A percentile compares a stretch with the other conserved stretches of the same genome.
These are phyloP conservation scores for Andrena chrysosceles DNA, from an alignment of 2,888 invertebrate genomes.

Conservation along the genomic window DNA sequence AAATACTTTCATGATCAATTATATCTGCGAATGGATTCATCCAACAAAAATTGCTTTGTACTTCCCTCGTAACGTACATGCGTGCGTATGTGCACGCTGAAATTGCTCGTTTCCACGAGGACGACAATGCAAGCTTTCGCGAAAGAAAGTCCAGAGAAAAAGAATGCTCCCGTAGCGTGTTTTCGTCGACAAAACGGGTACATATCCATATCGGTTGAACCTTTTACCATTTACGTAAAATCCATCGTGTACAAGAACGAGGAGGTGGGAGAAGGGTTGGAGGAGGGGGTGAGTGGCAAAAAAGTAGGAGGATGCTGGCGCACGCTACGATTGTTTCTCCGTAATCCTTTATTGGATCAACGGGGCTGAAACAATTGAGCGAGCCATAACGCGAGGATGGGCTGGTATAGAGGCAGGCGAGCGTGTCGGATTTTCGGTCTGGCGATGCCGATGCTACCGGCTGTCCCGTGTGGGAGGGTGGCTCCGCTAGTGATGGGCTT, in stretches of 20 bases:
- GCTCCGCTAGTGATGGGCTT: not conserved
- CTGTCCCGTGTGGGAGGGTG: constrained; percentile 38
- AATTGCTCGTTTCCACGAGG: too few relatives aligned
- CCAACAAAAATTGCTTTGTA: too few relatives aligned
- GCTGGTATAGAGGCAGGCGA: constrained; percentile 64
- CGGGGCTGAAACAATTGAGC: constrained; percentile 84
- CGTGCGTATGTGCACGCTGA: too few relatives aligned
- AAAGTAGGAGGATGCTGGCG: constrained; percentile 55
- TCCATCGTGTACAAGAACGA: constrained; percentile 57
- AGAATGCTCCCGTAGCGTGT: not conserved
- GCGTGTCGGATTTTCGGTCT: constrained; percentile 70
- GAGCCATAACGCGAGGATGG: constrained; percentile 80
- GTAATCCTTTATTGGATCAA: constrained; percentile 85
- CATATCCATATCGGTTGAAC: constrained; percentile 55
- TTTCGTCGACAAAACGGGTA: too few relatives aligned
- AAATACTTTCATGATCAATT: too few relatives aligned
- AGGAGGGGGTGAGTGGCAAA: constrained; percentile 16
- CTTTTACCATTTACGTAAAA: constrained; percentile 75
- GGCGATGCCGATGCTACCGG: constrained; percentile 55
- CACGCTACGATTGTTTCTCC: constrained; percentile 83
- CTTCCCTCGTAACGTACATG: too few relatives aligned
- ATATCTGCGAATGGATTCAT: too few relatives aligned
- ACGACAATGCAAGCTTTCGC: too few relatives aligned
- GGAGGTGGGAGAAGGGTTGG: not conserved
- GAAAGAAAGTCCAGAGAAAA: constrained; percentile 9